Percentiles rank a stretch among this genome's conserved stretches.
Conservation (phyloP, 2,113 vertebrate species). For the Petaurus breviceps region DNA sequence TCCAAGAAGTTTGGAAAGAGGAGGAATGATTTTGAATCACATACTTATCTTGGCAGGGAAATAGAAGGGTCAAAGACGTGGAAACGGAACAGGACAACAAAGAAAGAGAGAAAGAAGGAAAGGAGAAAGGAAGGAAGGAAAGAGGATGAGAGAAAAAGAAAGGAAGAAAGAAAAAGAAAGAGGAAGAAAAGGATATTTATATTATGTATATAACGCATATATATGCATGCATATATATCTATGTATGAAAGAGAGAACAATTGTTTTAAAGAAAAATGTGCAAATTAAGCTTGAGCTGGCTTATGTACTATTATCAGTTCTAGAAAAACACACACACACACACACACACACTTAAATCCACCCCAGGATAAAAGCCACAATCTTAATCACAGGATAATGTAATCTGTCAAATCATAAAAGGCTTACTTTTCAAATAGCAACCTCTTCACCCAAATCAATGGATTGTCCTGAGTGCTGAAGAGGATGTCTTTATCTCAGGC, state of each 20-base stretch:
- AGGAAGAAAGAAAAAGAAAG: not conserved
- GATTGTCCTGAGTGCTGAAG: conserved; percentile 75
- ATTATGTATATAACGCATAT: not conserved
- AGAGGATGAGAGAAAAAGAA: not conserved
- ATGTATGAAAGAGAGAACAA: not conserved
- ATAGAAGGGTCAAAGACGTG: not conserved
- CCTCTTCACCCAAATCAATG: conserved; percentile 75
- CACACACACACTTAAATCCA: not conserved
- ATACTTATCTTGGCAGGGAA: not conserved
- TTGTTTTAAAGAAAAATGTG: not conserved
- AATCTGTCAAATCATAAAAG: conserved; percentile 53
- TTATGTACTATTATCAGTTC: not conserved
- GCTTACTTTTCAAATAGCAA: conserved; percentile 80
- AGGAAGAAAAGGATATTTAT: not conserved
- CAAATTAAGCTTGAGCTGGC: not conserved
- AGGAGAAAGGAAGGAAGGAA: not conserved
- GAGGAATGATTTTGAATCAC: not conserved
- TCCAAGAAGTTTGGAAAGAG: not conserved
- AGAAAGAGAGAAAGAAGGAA: not conserved
- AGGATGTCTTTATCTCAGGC: conserved; percentile 65
- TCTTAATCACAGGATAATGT: conserved; percentile 62
- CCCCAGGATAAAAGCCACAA: conserved; percentile 43
- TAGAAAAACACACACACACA: not conserved
- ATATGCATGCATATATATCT: not conserved
- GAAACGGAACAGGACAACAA: not conserved